Conservation (phyloP, 2,888 invertebrate species). For the Rutpela maculata region DNA sequence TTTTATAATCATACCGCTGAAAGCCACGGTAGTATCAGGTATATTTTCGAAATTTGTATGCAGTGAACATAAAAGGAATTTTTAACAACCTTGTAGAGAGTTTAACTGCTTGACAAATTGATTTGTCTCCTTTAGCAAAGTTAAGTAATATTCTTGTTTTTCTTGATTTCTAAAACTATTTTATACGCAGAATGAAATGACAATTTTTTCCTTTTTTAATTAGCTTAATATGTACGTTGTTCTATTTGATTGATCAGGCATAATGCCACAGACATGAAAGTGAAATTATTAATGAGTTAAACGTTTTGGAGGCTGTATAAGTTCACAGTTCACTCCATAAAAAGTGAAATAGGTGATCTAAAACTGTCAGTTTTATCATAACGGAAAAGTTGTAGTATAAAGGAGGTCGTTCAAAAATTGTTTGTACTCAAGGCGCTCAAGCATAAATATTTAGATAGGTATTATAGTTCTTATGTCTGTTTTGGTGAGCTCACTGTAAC, state of each 20-base stretch:
- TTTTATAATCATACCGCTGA: too few relatives aligned
- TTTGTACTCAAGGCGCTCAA: background rate
- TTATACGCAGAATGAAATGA: background rate
- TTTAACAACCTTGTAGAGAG: conserved; percentile 1
- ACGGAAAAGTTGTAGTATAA: background rate
- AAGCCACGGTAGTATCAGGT: too few relatives aligned
- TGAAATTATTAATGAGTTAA: background rate
- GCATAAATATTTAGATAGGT: background rate
- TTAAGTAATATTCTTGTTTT: background rate
- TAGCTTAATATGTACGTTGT: background rate
- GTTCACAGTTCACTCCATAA: background rate
- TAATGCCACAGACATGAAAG: background rate
- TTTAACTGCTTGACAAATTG: background rate
- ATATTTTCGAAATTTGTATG: too few relatives aligned
- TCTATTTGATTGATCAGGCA: background rate
- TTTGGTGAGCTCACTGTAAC: background rate
- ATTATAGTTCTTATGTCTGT: background rate
- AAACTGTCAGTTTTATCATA: conserved; percentile 7
- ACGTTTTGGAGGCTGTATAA: background rate
- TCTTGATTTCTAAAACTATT: background rate
- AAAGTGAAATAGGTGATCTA: background rate
- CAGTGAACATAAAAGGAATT: background rate
- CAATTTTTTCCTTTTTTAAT: background rate
- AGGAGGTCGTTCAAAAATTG: background rate
- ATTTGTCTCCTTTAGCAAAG: background rate